Evolutionary conservation across 2,113 vertebrate genomes (phyloP), one percentile per base, ranked within the genome.

Genomic region (Amazona vittata): DNA sequence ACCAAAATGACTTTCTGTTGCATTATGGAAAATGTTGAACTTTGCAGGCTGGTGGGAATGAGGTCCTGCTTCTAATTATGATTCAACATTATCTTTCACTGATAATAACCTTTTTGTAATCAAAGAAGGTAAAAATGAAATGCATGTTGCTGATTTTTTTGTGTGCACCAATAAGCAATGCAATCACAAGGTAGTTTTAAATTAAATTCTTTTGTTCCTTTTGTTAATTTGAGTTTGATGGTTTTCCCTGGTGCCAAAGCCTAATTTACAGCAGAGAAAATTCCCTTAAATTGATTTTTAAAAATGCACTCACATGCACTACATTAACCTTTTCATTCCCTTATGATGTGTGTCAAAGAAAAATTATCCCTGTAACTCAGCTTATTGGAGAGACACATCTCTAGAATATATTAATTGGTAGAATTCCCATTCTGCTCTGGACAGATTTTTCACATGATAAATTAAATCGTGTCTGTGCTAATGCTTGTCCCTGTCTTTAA

Each of bases 151-250:
- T 82, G 79, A 44, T 44, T 95, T 91, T 73, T 83, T 20, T 83
- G 64, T 87, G 60, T 82, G 65, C 59, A 59, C 33, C 60, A 85
- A 86, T 81, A 80, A 90, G 31, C 79, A 94, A 77, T 79, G n/a
- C 37, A 96, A 70, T 95, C 67, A 75, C 86, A 69, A 25, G 21
- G 44, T 91, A 76, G 57, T 94, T 96, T 96, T 90, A 88, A 93
- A 91, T 95, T 77, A 93, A 95, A 80, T 83, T 87, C 31, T 86
- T 97, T 95, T 95, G 33, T 95, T 96, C 83, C 79, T 93, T 97
- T 95, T 69, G 41, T 90, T 97, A 97, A 92, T 94, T 80, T 93
- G 82, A 88, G 64, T 92, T 95, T 96, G 59, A 84, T 96, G 83
- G 63, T 93, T 97, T 96, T 83, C 88, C 75, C 78, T 77, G 53